phyloP scores from a whole-genome alignment of 64 coral and sea anemone species.

The Montipora efflorescens region DNA sequence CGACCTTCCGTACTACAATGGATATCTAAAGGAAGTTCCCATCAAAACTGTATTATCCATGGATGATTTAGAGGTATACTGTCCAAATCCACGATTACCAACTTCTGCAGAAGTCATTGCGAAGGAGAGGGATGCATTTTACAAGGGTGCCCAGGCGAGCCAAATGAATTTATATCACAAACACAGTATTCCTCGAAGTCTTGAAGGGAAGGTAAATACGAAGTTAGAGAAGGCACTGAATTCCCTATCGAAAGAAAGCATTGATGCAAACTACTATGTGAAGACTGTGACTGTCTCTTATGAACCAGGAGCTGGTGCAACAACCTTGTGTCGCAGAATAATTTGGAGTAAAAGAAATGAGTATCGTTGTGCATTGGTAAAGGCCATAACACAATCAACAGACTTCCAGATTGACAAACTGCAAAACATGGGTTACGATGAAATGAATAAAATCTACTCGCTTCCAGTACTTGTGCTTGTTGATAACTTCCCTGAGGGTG shows the following conservation, averaged over 20 bases:
- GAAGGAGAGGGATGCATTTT: constrained; percentile 55
- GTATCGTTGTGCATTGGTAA: constrained; percentile 71
- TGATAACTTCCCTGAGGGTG: constrained; percentile 51
- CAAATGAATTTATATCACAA: constrained; percentile 56
- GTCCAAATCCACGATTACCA: constrained; percentile 50
- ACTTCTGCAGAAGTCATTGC: not conserved
- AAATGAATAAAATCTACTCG: not conserved
- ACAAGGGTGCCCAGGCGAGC: constrained; percentile 34
- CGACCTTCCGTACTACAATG: constrained; percentile 48
- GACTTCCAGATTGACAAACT: constrained; percentile 46
- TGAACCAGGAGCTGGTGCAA: constrained; percentile 71
- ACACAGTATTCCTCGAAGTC: constrained; percentile 48
- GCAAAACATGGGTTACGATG: constrained; percentile 8
- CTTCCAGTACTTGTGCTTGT: constrained; percentile 31
- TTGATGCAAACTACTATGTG: not conserved
- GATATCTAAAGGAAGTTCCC: not conserved
- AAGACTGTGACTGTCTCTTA: constrained; percentile 54
- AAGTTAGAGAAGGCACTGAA: not conserved
- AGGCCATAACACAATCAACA: constrained; percentile 42
- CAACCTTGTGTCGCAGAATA: constrained; percentile 66
- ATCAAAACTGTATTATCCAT: constrained; percentile 62
- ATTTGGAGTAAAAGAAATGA: constrained; percentile 49
- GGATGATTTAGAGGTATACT: constrained; percentile 74
- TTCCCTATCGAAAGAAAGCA: not conserved
- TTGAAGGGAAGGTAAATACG: not conserved